phyloP scores from a whole-genome alignment of 2,888 invertebrate species.

The Salpingus planirostris region DNA sequence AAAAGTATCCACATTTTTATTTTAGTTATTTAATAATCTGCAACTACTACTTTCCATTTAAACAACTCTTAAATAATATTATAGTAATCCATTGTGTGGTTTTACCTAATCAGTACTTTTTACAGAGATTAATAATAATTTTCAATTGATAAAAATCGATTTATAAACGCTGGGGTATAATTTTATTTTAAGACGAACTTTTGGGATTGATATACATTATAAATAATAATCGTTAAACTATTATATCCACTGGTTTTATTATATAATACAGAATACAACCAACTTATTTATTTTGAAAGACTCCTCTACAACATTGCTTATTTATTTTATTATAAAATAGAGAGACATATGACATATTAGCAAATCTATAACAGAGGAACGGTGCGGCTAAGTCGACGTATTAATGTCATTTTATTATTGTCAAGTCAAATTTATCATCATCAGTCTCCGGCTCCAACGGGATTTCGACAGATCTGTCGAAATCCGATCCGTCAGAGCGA shows the following conservation, averaged over 20 bases:
- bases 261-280: constrained; percentile 15
- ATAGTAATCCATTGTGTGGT: constrained; percentile 8
- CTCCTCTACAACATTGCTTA: too few relatives aligned
- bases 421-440: constrained; percentile 9
- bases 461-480: too few relatives aligned
- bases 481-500: too few relatives aligned
- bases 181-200: too few relatives aligned
- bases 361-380: too few relatives aligned
- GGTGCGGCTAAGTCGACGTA: constrained; percentile 4
- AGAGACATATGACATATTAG: too few relatives aligned
- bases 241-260: too few relatives aligned
- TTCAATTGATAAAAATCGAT: too few relatives aligned
- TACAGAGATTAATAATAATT: constrained; percentile 28
- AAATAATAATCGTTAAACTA: constrained; percentile 17
- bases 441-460: not conserved
- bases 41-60: too few relatives aligned
- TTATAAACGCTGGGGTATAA: too few relatives aligned
- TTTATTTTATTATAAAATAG: too few relatives aligned
- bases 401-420: constrained; percentile 16
- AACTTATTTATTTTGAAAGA: constrained; percentile 24
- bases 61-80: constrained; percentile 16
- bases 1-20: constrained; percentile 10
- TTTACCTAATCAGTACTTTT: constrained; percentile 40
- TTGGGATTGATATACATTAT: constrained; percentile 18
- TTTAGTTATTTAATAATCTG: constrained; percentile 1